These are phyloP conservation scores for Colistium nudipinnis DNA, from an alignment of 2,113 vertebrate genomes.

Conservation along the genomic window DNA sequence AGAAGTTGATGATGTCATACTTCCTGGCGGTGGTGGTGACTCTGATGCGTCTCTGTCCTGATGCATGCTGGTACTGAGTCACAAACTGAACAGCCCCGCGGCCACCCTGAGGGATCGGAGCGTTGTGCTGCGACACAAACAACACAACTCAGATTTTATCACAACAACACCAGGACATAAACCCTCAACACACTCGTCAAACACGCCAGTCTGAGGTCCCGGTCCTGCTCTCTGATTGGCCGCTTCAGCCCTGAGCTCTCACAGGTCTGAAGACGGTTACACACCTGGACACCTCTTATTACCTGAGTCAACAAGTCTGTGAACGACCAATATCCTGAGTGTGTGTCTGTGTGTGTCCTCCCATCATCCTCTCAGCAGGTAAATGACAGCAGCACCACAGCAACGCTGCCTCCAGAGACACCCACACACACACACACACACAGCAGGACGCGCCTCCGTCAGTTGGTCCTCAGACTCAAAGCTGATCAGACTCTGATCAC, in stretches of 20 bases:
- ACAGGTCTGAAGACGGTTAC: slow-evolving; percentile 35
- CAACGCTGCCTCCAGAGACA: slow-evolving; percentile 23
- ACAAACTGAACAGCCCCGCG: slow-evolving; percentile 94
- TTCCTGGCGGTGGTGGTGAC: slow-evolving; percentile 95
- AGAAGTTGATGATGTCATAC: slow-evolving; percentile 75
- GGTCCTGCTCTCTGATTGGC: background rate
- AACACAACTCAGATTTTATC: no score
- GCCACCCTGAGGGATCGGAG: slow-evolving; percentile 93
- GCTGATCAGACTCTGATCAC: background rate
- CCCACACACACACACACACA: slow-evolving; percentile 7
- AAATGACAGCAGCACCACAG: slow-evolving; percentile 34
- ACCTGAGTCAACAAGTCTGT: slow-evolving; percentile 22
- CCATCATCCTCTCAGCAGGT: slow-evolving; percentile 56
- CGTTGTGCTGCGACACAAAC: slow-evolving; percentile 86
- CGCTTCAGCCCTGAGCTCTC: slow-evolving; percentile 11
- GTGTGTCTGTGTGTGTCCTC: background rate
- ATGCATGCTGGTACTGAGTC: slow-evolving; percentile 92
- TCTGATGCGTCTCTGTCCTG: slow-evolving; percentile 87
- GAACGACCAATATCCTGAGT: slow-evolving; percentile 14
- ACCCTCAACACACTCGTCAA: background rate
- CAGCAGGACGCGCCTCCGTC: slow-evolving; percentile 9
- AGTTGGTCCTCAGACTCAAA: background rate
- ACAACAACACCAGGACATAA: background rate
- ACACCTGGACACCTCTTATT: slow-evolving; percentile 55
- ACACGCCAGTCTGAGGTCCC: background rate